These are phyloP conservation scores for Mastomys coucha DNA, from an alignment of 2,113 vertebrate species.

Conservation along the genomic window DNA sequence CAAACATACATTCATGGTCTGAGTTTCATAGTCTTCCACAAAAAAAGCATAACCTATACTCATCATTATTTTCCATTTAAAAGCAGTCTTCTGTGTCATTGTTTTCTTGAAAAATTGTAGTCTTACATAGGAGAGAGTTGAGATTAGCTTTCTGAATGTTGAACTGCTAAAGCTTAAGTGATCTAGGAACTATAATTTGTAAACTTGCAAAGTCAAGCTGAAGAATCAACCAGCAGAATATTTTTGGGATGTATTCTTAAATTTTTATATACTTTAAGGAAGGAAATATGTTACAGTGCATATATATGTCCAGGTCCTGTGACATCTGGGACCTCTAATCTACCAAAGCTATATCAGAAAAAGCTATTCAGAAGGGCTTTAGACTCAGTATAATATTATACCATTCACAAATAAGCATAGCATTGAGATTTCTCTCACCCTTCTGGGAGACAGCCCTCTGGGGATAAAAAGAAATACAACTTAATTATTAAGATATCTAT, in stretches of 20 bases:
- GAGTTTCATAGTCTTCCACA: not conserved
- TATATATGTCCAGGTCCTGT: not conserved
- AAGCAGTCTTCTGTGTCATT: not conserved
- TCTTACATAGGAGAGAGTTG: not conserved
- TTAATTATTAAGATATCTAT: slow-evolving; percentile 28
- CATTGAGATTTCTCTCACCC: slow-evolving; percentile 24
- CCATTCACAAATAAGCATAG: slow-evolving; percentile 58
- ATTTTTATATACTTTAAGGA: not conserved
- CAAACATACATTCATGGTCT: not conserved
- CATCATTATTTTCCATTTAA: not conserved
- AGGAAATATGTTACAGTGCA: not conserved
- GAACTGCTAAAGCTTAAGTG: not conserved
- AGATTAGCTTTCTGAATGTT: not conserved
- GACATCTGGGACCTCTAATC: not conserved
- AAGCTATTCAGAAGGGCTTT: not conserved
- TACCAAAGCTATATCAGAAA: not conserved
- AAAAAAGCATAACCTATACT: not conserved
- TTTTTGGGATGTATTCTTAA: not conserved
- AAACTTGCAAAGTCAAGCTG: not conserved
- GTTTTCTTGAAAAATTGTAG: not conserved
- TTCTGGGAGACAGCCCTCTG: not conserved
- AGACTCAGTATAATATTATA: not conserved
- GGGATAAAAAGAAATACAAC: not conserved
- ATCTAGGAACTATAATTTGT: not conserved
- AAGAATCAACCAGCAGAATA: not conserved